These are phyloP conservation scores for Acanthococcus lagerstroemiae DNA, from an alignment of 2,888 invertebrate genomes.

Conservation along the genomic window DNA sequence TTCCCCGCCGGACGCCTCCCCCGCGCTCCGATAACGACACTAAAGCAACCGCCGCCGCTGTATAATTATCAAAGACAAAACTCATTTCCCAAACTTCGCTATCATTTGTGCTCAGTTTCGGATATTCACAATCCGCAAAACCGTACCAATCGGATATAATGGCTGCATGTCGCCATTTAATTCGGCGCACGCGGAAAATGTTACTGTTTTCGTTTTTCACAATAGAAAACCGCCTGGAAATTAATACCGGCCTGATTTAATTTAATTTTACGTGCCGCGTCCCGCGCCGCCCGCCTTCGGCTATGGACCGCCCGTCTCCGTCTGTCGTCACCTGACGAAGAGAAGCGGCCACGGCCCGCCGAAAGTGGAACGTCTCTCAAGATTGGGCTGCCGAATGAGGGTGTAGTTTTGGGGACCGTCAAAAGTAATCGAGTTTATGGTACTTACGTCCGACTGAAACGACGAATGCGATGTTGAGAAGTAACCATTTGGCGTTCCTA, in stretches of 20 bases:
- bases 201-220: slow-evolving; percentile 23
- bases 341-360: too few relatives aligned
- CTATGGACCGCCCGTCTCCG: too few relatives aligned
- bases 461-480: slow-evolving; percentile 14
- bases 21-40: slow-evolving; percentile 25
- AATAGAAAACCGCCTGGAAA: slow-evolving; percentile 20
- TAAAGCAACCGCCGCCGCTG: slow-evolving; percentile 23
- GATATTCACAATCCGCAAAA: slow-evolving; percentile 28
- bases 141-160: slow-evolving; percentile 30
- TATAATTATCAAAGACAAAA: slow-evolving; percentile 30
- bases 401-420: too few relatives aligned
- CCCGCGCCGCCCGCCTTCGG: too few relatives aligned
- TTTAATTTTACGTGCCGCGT: too few relatives aligned
- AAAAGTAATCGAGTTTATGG: too few relatives aligned
- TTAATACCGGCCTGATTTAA: slow-evolving; percentile 23
- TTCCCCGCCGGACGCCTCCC: slow-evolving; percentile 9
- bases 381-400: too few relatives aligned
- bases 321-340: too few relatives aligned
- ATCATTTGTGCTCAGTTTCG: slow-evolving; percentile 29
- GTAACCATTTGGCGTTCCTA: slow-evolving; percentile 20
- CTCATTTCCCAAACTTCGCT: slow-evolving; percentile 29
- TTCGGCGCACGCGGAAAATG: slow-evolving; percentile 22
- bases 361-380: too few relatives aligned
- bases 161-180: slow-evolving; percentile 28
- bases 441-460: slow-evolving; percentile 8